These are phyloP conservation scores for Planiliza haematocheilus DNA, from an alignment of 2,113 vertebrate genomes.

Conservation along the genomic window DNA sequence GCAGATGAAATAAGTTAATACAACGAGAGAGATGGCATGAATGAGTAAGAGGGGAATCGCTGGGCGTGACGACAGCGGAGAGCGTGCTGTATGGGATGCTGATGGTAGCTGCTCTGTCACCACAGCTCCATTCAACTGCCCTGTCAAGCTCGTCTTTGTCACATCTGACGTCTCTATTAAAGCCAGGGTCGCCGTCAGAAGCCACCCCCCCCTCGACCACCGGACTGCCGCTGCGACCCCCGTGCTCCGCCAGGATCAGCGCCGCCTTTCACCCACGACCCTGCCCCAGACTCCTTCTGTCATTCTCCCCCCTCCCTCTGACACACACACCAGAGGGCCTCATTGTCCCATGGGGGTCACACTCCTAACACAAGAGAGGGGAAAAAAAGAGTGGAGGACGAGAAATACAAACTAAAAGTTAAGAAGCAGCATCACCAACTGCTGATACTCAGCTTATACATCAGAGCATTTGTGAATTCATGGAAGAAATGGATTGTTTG, in stretches of 20 bases:
- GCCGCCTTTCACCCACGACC: conserved; percentile 74
- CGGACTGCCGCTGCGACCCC: conserved; percentile 74
- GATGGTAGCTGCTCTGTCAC: conserved; percentile 67
- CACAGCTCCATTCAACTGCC: conserved; percentile 75
- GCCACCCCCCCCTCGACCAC: conserved; percentile 54
- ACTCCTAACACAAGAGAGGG: conserved; percentile 43
- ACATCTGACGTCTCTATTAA: conserved; percentile 86
- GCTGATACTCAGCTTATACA: background rate
- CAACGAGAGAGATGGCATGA: conserved; percentile 58
- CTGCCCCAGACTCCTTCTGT: conserved; percentile 63
- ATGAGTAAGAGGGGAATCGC: conserved; percentile 49
- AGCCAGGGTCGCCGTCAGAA: conserved; percentile 71
- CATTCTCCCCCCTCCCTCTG: conserved; percentile 39
- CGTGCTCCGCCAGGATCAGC: conserved; percentile 68
- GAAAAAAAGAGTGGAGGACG: conserved; percentile 68
- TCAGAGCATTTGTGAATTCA: conserved; percentile 1
- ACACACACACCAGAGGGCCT: conserved; percentile 60
- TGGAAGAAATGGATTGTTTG: too few species aligned
- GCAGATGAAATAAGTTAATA: conserved; percentile 59
- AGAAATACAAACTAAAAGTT: conserved; percentile 21
- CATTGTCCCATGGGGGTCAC: conserved; percentile 72
- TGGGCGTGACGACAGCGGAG: conserved; percentile 53
- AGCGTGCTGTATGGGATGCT: conserved; percentile 55
- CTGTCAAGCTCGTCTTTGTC: conserved; percentile 86
- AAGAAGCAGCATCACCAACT: conserved; percentile 29